These are phyloP conservation scores for Bemisia tabaci DNA, from an alignment of 1,140 invertebrate genomes.

Conservation along the genomic window DNA sequence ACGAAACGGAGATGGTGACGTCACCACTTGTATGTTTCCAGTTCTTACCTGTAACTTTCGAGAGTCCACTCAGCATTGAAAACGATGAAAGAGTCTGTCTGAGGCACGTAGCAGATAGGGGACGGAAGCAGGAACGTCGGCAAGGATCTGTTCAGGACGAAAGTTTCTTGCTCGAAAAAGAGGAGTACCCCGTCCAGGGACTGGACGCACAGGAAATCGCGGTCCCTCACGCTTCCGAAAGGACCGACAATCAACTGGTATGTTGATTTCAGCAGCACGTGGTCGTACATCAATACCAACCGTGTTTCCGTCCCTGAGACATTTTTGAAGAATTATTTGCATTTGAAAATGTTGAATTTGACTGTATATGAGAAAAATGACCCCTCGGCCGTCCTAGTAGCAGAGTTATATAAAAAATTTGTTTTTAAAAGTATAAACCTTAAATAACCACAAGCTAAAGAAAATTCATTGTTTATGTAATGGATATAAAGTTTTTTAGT, in stretches of 20 bases:
- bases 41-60: conserved; percentile 66
- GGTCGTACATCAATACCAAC: conserved; percentile 47
- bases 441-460: no score
- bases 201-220: conserved; percentile 77
- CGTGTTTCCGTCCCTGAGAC: no score
- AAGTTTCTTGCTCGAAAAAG: conserved; percentile 80
- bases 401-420: no score
- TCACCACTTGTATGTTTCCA: no score
- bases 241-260: conserved; percentile 56
- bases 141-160: conserved; percentile 57
- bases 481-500: no score
- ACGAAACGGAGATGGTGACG: no score
- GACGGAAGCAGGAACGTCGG: conserved; percentile 63
- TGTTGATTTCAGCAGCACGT: conserved; percentile 44
- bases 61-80: conserved; percentile 55
- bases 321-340: no score
- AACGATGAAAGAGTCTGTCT: conserved; percentile 66
- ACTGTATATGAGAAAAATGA: no score
- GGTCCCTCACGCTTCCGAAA: conserved; percentile 56
- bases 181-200: conserved; percentile 67
- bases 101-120: conserved; percentile 57
- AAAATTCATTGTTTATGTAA: no score
- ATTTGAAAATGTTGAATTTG: no score
- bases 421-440: no score
- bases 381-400: no score